Base-by-base conservation (phyloP, 2,797 vertebrate genomes). In the Sebastes goodei region DNA sequence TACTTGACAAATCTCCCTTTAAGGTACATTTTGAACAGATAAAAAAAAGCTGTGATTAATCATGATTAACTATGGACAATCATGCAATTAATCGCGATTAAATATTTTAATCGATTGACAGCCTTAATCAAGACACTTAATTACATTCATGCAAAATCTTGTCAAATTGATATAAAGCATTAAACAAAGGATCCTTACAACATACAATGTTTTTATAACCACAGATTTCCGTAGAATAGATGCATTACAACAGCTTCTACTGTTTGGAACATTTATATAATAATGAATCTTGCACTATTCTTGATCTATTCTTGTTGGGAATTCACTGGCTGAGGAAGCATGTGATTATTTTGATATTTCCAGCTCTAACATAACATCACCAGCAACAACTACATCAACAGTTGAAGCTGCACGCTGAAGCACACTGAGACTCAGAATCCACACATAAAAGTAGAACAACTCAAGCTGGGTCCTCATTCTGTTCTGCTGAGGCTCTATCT, bases 381-480 rank as follows among this genome's bases (percentile, higher is more conserved):
- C 11, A 55, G 29, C 20, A 27, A 52, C 42, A 42, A 10, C 38
- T 23, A 4, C 70, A 60, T 32, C 21, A 27, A 33, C 63, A 64
- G 33, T 29, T 17, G 15, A 52, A 49, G 35, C 68, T 55, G 8
- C 32, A 71, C 52, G 11, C 42, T 17, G 52, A 84, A 17, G 53
- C 57, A 56, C 25, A 52, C 7, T 15, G 55, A 55, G 21, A 29
- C 69, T 27, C 42, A 46, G 15, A 46, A 46, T 60, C 46, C 8
- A 17, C 15, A 56, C 38, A 65, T 21, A 27, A 35, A 83, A 66
- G 33, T 59, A 60, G 63, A 81, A 30, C 62, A 71, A 59, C 62
- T 33, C 27, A 27, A 10, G 25, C 21, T 1, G 32, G 63, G 59
- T 30, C 25, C 59, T 76, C 30, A 14, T 65, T 62, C 65, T 70